Base-by-base conservation (phyloP, 2,888 invertebrate genomes). In the Prostheceraeus crozeri region DNA sequence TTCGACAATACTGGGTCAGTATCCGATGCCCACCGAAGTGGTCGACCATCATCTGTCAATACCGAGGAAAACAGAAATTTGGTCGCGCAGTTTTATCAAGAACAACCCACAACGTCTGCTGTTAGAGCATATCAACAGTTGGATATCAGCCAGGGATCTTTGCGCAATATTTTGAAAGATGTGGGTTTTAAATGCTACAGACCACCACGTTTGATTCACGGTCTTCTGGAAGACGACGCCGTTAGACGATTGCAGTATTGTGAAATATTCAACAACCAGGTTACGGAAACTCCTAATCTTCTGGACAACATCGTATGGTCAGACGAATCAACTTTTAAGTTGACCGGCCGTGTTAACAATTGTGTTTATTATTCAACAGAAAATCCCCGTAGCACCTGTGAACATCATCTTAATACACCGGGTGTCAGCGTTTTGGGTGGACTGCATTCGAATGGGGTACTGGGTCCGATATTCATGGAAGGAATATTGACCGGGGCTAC, bases 351-450 rank as follows among this genome's bases (percentile, higher is more conserved):
- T 8, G 28, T 48, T 30, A 48, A 48, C 27, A 48, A 48, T 21
- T 48, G 48, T 48, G 48, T 48, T 6, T 23, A 48, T 21, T 48
- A 48, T 4, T 25, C 48, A 10, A 48, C 48, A 48, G 28, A 6
- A n/a, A 48, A 48, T 48, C 21, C 16, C 11, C 25, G 28, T 23
- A 30, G 11, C 6, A 48, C 25, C 11, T 48, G 25, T 21, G n/a
- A 48, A 48, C 14, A 48, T 25, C 48, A 48, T 8, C 28, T 48
- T 10, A 48, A 48, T 21, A 4, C 25, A 48, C 14, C 48, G 4
- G 48, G 48, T 48, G 48, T 48, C 48, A 25, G 27, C 19, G 48
- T 48, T 48, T 48, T 25, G 40, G 48, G 48, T 48, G 48, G 48
- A 25, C 16, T 48, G 25, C 28, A 25, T 21, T 28, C 11, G 27